These are phyloP conservation scores for Octopus sinensis DNA, from an alignment of 1,140 invertebrate species.

Conservation along the genomic window DNA sequence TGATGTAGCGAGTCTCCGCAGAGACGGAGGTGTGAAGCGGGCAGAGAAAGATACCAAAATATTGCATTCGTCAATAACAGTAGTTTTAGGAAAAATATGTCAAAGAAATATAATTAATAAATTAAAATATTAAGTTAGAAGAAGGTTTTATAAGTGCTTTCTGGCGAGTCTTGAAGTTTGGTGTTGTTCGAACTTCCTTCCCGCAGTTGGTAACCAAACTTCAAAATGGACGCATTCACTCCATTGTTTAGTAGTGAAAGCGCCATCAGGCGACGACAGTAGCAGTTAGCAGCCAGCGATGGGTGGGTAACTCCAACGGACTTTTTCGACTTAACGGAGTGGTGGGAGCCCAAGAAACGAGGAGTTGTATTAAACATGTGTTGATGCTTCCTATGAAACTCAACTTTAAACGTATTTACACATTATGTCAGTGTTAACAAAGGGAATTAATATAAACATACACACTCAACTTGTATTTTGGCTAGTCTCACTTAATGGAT, in stretches of 20 bases:
- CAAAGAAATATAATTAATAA: not conserved
- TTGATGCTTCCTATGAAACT: slow-evolving; percentile 11
- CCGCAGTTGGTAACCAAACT: slow-evolving; percentile 11
- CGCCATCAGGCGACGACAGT: slow-evolving; percentile 38
- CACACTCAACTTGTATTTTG: not conserved
- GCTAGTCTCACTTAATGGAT: slow-evolving; percentile 1
- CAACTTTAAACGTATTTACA: slow-evolving; percentile 21
- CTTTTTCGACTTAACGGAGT: slow-evolving; percentile 19
- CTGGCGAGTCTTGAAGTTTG: not conserved
- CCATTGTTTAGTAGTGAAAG: slow-evolving; percentile 25
- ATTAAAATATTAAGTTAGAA: not conserved
- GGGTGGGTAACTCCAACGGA: slow-evolving; percentile 36
- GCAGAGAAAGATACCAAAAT: not conserved
- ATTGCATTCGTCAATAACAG: not conserved
- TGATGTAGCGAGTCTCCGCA: too few relatives aligned
- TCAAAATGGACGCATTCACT: slow-evolving; percentile 31
- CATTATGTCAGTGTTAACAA: slow-evolving; percentile 19
- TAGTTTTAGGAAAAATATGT: not conserved
- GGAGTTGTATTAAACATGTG: slow-evolving; percentile 7
- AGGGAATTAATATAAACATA: slow-evolving; percentile 16
- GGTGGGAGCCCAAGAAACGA: slow-evolving; percentile 23
- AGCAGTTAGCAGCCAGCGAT: slow-evolving; percentile 23
- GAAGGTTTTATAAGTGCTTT: not conserved
- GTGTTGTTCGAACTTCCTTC: not conserved
- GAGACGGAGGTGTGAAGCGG: not conserved